These are phyloP conservation scores for Megaptera novaeangliae DNA, from an alignment of 2,113 vertebrate species.

Conservation along the genomic window DNA sequence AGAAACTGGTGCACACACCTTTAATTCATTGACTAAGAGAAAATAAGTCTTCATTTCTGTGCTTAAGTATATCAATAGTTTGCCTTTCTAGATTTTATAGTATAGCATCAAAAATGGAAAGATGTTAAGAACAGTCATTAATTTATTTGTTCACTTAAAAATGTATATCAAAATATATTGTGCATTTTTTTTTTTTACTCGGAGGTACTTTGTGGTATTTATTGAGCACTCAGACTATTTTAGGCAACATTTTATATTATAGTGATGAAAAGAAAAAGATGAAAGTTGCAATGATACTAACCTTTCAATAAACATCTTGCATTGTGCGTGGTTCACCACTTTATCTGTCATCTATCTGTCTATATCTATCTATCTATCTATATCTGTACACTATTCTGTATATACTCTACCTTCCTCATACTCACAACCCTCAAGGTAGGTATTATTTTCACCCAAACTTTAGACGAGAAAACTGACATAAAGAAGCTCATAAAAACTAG, in stretches of 20 bases:
- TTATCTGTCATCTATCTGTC: neutral
- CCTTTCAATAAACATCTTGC: neutral
- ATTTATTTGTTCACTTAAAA: neutral
- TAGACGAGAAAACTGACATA: neutral
- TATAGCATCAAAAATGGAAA: neutral
- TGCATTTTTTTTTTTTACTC: neutral
- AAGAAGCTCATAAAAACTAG: neutral
- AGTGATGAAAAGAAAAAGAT: neutral
- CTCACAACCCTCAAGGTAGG: neutral
- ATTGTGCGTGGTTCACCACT: neutral
- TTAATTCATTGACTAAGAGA: neutral
- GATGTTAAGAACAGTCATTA: neutral
- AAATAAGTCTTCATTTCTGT: neutral
- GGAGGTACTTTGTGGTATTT: neutral
- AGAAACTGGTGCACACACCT: neutral
- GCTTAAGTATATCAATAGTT: neutral
- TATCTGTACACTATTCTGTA: no score
- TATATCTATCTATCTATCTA: neutral
- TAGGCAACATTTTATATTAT: neutral
- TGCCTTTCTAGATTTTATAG: neutral
- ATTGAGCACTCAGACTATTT: neutral
- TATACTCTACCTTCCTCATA: neutral
- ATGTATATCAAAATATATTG: neutral
- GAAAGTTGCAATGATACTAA: neutral
- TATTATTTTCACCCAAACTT: neutral